Base-by-base conservation (phyloP, 1,140 invertebrate species). In the Paramacrobiotus metropolitanus region DNA sequence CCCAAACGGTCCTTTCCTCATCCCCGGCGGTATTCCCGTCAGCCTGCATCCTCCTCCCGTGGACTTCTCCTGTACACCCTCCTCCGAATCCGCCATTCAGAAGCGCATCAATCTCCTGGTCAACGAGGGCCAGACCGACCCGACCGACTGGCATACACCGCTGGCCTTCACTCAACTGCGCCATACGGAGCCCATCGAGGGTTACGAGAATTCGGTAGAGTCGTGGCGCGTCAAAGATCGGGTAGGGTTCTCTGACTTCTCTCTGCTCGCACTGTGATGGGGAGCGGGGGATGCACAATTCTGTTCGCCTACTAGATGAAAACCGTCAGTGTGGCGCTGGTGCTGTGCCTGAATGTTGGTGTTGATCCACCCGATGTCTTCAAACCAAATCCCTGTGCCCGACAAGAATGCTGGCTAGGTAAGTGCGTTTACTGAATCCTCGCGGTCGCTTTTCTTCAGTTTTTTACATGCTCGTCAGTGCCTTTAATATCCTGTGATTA, bases 351-450 rank as follows among this genome's bases (percentile, higher is more conserved):
- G 4, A 98, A 99, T 77, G 87, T 99, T 60, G 94, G 93, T 29
- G 93, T 98, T 2, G 95, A 99, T 75, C 94, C 95, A 31, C 94
- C 94, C 4, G 94, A 98, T 74, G 82, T 97, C 63, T 83, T 95
- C 1, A 97, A 97, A 74, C 94, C 90, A 15, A 84, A 91, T 67
- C 93, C 93, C 0, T 95, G 92, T 75, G 90, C 95, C 0, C 77
- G 87, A 20, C 74, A 95, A 21, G 90, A 98, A 71, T 95, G 91
- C 68, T 99, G 95, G 95, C 89, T 94, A 68, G 87, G 86, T 89
- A 79, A 75, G 48, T n/a, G n/a, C n/a, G n/a, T n/a, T n/a, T n/a
- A n/a, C n/a, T n/a, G n/a, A n/a, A n/a, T n/a, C n/a, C n/a, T n/a
- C n/a, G n/a, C n/a, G n/a, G n/a, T n/a, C n/a, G n/a, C n/a, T n/a